Conservation (phyloP, 35 echinoderm and acorn worm species). For the Ophiothrix spiculata region DNA sequence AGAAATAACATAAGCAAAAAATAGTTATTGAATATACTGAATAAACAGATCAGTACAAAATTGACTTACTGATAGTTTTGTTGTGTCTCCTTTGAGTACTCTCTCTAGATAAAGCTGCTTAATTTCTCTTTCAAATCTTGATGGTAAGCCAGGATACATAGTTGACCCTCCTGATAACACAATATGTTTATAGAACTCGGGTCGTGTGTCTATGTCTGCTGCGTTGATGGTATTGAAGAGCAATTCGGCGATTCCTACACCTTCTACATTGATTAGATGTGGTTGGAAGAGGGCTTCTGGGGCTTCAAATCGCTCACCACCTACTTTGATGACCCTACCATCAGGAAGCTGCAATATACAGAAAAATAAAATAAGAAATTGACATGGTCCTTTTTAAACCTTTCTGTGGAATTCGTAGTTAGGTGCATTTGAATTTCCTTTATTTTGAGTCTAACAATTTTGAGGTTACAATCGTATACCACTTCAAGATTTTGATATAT, state of each 20-base stretch:
- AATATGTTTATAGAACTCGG: constrained; percentile 99
- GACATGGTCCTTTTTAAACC: no score
- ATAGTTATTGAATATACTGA: no score
- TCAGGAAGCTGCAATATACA: constrained; percentile 72
- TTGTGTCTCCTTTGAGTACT: constrained; percentile 86
- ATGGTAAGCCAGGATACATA: constrained; percentile 98
- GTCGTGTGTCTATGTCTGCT: constrained; percentile 95
- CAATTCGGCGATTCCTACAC: constrained; percentile 80
- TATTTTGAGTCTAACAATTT: no score
- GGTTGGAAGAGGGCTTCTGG: constrained; percentile 98
- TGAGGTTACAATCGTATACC: no score
- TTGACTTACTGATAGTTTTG: constrained; percentile 86
- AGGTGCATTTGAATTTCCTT: no score
- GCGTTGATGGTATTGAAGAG: constrained; percentile 97
- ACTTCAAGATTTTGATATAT: no score
- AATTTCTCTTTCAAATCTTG: constrained; percentile 87
- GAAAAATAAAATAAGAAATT: constrained; percentile 11
- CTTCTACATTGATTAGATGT: constrained; percentile 97
- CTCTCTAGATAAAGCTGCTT: constrained; percentile 98
- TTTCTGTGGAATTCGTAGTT: no score
- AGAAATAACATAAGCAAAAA: no score
- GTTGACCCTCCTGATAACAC: constrained; percentile 95
- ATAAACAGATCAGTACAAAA: no score
- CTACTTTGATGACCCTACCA: constrained; percentile 92
- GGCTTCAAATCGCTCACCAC: constrained; percentile 90